Conservation (phyloP, 1,140 invertebrate genomes). For the Microplitis demolitor region DNA sequence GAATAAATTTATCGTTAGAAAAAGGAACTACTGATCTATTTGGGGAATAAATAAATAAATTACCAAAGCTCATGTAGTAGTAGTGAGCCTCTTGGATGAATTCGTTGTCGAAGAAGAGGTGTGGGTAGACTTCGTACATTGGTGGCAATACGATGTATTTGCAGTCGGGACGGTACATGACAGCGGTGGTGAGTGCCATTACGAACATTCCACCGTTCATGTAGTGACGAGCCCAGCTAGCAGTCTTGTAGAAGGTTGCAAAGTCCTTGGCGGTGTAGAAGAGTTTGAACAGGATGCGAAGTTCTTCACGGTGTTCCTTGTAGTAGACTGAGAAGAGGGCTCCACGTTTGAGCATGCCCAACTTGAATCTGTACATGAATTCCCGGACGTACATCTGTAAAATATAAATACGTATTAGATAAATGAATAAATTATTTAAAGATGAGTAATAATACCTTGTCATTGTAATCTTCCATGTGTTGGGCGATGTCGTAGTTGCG, state of each 20-base stretch:
- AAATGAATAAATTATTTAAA: conserved; percentile 1
- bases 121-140: conserved; percentile 70
- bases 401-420: conserved; percentile 1
- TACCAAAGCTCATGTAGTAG: conserved; percentile 63
- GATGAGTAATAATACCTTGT: conserved; percentile 35
- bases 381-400: conserved; percentile 66
- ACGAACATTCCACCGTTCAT: conserved; percentile 70
- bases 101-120: conserved; percentile 66
- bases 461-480: conserved; percentile 59
- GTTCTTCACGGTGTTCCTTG: conserved; percentile 63
- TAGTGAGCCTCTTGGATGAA: conserved; percentile 64
- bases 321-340: conserved; percentile 55
- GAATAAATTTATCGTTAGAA: conserved; percentile 19
- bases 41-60: not conserved
- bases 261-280: conserved; percentile 69
- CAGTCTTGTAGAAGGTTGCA: conserved; percentile 69
- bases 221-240: conserved; percentile 67
- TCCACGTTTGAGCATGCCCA: conserved; percentile 55
- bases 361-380: conserved; percentile 58
- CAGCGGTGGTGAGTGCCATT: conserved; percentile 66
- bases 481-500: conserved; percentile 64
- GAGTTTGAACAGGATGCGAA: conserved; percentile 64
- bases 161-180: conserved; percentile 67
- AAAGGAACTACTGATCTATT: not conserved
- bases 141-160: conserved; percentile 67